phyloP scores from a whole-genome alignment of 2,113 vertebrate species.

The Vanacampus margaritifer region DNA sequence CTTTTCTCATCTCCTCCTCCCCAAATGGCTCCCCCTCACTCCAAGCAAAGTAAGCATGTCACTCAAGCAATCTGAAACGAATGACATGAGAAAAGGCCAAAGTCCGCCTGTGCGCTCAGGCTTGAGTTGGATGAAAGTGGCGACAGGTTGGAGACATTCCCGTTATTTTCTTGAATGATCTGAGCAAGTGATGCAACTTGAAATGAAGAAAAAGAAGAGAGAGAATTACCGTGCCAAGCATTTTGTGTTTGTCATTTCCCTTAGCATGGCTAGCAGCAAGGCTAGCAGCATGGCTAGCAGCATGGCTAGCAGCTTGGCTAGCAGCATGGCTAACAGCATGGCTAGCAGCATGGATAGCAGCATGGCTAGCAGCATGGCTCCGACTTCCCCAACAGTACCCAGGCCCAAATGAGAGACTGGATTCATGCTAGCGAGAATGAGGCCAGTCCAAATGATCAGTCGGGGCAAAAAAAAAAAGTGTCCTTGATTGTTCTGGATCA shows the following conservation, averaged over 20 bases:
- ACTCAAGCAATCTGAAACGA: too few species aligned
- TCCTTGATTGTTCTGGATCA: constrained; percentile 47
- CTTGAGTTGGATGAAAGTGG: background rate
- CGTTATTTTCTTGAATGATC: constrained; percentile 15
- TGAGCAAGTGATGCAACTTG: too few species aligned
- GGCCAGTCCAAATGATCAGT: constrained; percentile 39
- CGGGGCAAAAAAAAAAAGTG: constrained; percentile 16
- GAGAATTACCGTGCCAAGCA: constrained; percentile 11
- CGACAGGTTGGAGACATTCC: background rate
- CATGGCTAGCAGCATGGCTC: constrained; percentile 7
- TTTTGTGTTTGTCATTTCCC: constrained; percentile 19
- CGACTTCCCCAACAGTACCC: constrained; percentile 8
- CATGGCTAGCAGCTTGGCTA: too few species aligned
- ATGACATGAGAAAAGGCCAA: background rate
- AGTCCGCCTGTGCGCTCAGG: background rate
- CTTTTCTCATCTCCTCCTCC: too few species aligned
- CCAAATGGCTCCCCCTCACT: too few species aligned
- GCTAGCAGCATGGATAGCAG: constrained; percentile 22
- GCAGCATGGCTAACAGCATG: too few species aligned
- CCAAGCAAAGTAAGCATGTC: too few species aligned
- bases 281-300: too few species aligned
- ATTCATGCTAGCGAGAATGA: constrained; percentile 6
- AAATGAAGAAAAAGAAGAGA: constrained; percentile 3
- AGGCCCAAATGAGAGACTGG: constrained; percentile 8
- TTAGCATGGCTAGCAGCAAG: too few species aligned